Evolutionary conservation across 2,113 vertebrate genomes (phyloP).

Genomic region (Lepisosteus oculatus): DNA sequence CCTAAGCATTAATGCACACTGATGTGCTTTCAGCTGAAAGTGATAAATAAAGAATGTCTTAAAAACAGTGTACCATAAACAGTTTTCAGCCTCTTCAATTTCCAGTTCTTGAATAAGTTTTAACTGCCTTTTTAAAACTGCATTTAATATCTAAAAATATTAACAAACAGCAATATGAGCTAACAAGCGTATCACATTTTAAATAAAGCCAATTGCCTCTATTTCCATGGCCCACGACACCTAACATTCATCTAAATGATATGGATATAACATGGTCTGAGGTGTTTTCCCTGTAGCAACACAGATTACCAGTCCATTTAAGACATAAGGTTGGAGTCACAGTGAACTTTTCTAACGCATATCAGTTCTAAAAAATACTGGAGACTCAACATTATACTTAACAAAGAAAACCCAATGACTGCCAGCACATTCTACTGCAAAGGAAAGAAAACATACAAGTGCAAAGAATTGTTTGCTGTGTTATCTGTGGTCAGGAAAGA

Average conservation of each 20-base stretch:
- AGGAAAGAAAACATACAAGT: slow-evolving; percentile 23
- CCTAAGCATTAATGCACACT: background rate
- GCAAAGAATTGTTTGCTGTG: slow-evolving; percentile 12
- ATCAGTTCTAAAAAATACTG: background rate
- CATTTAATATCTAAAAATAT: slow-evolving; percentile 48
- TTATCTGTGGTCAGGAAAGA: background rate
- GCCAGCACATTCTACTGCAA: slow-evolving; percentile 2
- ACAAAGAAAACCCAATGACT: slow-evolving; percentile 14
- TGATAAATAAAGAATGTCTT: slow-evolving; percentile 13
- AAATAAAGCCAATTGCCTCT: background rate
- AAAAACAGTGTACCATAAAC: slow-evolving; percentile 28
- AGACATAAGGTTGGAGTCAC: slow-evolving; percentile 49
- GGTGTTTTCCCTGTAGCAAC: background rate
- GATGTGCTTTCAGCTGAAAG: slow-evolving; percentile 5
- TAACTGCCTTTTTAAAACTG: slow-evolving; percentile 36
- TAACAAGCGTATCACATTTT: background rate
- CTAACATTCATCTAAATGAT: background rate
- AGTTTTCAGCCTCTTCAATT: slow-evolving; percentile 5
- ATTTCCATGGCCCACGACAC: background rate
- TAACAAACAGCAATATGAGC: slow-evolving; percentile 38
- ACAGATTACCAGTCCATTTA: slow-evolving; percentile 34
- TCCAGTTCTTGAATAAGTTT: background rate
- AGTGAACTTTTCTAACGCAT: slow-evolving; percentile 43
- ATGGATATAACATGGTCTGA: background rate
- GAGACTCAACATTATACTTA: slow-evolving; percentile 15